Evolutionary conservation across 1,140 invertebrate genomes (phyloP), one percentile per base, ranked within the genome.

Genomic region (Diploscapter pachys): DNA sequence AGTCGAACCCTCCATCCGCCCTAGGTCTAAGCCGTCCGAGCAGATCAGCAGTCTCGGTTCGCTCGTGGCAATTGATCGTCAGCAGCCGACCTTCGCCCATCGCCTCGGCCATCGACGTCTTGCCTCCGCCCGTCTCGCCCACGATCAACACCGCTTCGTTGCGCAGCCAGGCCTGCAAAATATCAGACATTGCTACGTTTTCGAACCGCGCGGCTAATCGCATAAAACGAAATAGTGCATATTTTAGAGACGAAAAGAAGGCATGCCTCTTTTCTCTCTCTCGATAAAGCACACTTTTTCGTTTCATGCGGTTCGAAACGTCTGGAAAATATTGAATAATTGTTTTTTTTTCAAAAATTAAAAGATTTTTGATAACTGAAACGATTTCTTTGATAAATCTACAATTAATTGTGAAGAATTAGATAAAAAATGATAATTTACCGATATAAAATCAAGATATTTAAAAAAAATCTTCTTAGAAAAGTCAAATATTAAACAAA

Each of bases 41-140:
- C 84, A 99, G 98, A 87, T 99, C 97, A 0, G 95, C 91, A 81
- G 94, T 93, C 87, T 99, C 97, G 3, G 95, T 96, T 85, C 99
- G 93, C 91, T 98, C 94, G 84, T 99, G 96, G 88, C 96, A 99
- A 87, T 98, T 99, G 0, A 99, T 90, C 53, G 91, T 90, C 48
- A 98, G 87, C 4, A 69, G 53, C 56, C 62, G 67, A 62, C 69
- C 69, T 72, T 70, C 62, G 61, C 82, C 79, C 31, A 83, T 63
- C 3, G 77, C 67, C 81, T 99, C 94, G 82, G 95, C 96, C 31
- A 98, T 90, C 0, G 95, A 98, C 0, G 97, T 99, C 89, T 99
- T 99, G 0, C 97, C 97, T 86, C 95, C 95, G 0, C 96, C 97
- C 50, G 97, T 99, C 86, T 97, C 94, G 63, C 97, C 97, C 5